phyloP scores from a whole-genome alignment of 1,140 invertebrate species.

The Psilanteris sp. region DNA sequence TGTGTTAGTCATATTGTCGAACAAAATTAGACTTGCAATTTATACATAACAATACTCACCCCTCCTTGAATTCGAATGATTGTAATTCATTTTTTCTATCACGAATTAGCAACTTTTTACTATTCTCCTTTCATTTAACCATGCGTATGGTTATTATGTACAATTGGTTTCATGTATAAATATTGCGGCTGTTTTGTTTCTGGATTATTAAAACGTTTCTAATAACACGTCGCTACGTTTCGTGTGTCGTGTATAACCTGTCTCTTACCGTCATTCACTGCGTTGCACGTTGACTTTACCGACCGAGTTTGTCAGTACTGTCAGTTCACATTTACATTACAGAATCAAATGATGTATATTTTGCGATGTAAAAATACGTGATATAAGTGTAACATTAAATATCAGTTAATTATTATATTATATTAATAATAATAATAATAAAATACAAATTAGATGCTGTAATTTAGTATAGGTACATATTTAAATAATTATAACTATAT shows the following conservation, averaged over 20 bases:
- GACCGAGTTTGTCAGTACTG: slow-evolving; percentile 23
- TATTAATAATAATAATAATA: too few species aligned
- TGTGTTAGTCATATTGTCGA: too few species aligned
- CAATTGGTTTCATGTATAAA: slow-evolving; percentile 24
- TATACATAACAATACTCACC: slow-evolving; percentile 66
- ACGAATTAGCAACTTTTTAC: slow-evolving; percentile 5
- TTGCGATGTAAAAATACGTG: too few species aligned
- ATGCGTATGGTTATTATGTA: slow-evolving; percentile 37
- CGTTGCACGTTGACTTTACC: slow-evolving; percentile 38
- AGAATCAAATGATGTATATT: too few species aligned
- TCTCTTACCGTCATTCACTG: slow-evolving; percentile 42
- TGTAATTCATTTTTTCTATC: slow-evolving; percentile 75
- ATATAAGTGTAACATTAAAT: too few species aligned
- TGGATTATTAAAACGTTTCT: slow-evolving; percentile 56
- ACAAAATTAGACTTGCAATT: too few species aligned
- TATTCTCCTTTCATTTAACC: slow-evolving; percentile 25
- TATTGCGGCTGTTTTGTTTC: slow-evolving; percentile 13
- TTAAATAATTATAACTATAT: too few species aligned
- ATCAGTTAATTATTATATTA: too few species aligned
- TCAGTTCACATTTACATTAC: too few species aligned
- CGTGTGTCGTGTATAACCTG: neutral
- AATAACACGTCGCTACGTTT: slow-evolving; percentile 66
- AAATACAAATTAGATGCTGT: too few species aligned
- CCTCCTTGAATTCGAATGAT: slow-evolving; percentile 72
- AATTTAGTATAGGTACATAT: too few species aligned